phyloP scores from a whole-genome alignment of 2,888 invertebrate species.

The Noctua comes region DNA sequence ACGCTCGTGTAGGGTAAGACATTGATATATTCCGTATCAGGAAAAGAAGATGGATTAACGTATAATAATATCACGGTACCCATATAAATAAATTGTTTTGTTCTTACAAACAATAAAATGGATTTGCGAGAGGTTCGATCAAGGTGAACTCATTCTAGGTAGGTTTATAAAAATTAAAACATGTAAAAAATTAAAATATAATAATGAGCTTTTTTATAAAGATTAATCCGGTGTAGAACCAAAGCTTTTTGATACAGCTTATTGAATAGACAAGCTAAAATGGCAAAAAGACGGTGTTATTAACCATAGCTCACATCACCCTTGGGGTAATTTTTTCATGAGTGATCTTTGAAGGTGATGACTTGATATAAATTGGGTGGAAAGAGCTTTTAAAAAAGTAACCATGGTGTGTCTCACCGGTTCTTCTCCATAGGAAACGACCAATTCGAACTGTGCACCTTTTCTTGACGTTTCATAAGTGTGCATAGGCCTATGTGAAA shows the following conservation, averaged over 20 bases:
- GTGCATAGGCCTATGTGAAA: too few relatives aligned
- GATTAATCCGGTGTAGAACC: not conserved
- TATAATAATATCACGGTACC: slow-evolving; percentile 1
- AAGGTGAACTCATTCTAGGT: not conserved
- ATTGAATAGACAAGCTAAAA: not conserved
- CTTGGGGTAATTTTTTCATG: too few relatives aligned
- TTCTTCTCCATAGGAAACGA: too few relatives aligned
- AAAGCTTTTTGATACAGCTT: not conserved
- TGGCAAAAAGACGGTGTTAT: too few relatives aligned
- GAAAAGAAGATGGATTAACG: slow-evolving; percentile 29
- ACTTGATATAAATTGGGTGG: not conserved
- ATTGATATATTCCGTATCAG: slow-evolving; percentile 28
- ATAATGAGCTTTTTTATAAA: too few relatives aligned
- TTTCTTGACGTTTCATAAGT: too few relatives aligned
- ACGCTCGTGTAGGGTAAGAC: slow-evolving; percentile 27
- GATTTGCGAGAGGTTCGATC: not conserved
- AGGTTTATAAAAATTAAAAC: not conserved
- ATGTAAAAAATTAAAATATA: too few relatives aligned
- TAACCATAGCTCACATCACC: not conserved
- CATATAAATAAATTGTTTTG: slow-evolving; percentile 9
- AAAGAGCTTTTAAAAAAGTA: too few relatives aligned
- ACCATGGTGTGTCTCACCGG: too few relatives aligned
- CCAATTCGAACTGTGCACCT: too few relatives aligned
- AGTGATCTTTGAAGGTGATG: not conserved
- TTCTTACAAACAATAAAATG: not conserved